Evolutionary conservation across 2,113 vertebrate species (phyloP), one percentile per base, ranked within the genome.

Genomic region (Okapia johnstoni): DNA sequence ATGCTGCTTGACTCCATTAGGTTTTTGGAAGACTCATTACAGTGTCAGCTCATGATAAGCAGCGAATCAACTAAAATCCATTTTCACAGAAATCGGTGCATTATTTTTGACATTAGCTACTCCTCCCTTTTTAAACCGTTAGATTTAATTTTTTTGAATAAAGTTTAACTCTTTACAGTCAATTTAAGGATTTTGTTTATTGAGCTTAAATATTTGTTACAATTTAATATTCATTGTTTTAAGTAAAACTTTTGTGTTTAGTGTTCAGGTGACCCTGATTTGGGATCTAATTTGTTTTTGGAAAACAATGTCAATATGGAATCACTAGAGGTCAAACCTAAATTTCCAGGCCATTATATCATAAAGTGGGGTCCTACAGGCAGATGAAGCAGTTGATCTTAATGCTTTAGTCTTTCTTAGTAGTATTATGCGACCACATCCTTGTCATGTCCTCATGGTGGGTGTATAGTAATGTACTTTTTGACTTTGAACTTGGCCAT

Each of bases 81-180:
- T 96, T 97, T 92, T 93, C 84, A 92, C 50, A 86, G 94, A 91
- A 85, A 70, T 86, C 93, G 55, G 60, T 85, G 16, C 60, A 70
- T 85, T 95, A 90, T 92, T 96, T 97, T 95, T 94, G 79, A 88
- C 48, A 94, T 92, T 97, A 97, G 88, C 43, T 76, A 11, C 4
- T 58, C 30, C 19, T 93, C 57, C 23, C 2, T 88, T 91, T 96
- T 95, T 13, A 23, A 93, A 80, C 19, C 94, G 70, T 58, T 84
- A 84, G 54, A 80, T 85, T 94, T 80, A 63, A 93, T 93, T 19
- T 85, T 33, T 73, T 54, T 91, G 36, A 46, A 48, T 57, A 63
- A 88, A 83, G 25, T 91, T 96, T 87, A 84, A 89, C 79, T 77
- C 25, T 89, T 89, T 96, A 13, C 16, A 88, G 23, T 85, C n/a